phyloP scores from a whole-genome alignment of 2,113 vertebrate genomes.

The Oryctolagus cuniculus region mOryCun1.1 NC_091435.1:17528001-17528500 shows the following conservation, averaged over 20 bases:
- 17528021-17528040: slow-evolving; percentile 20
- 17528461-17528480: background rate
- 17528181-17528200: background rate
- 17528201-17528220: slow-evolving; percentile 5
- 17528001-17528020: background rate
- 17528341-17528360: slow-evolving; percentile 71
- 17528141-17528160: background rate
- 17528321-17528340: slow-evolving; percentile 69
- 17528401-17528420: slow-evolving; percentile 44
- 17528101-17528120: background rate
- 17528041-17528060: background rate
- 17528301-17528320: slow-evolving; percentile 60
- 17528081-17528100: slow-evolving; percentile 42
- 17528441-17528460: background rate
- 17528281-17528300: slow-evolving; percentile 53
- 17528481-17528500: slow-evolving; percentile 10
- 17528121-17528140: background rate
- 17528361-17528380: slow-evolving; percentile 70
- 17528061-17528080: slow-evolving; percentile 25
- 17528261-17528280: slow-evolving; percentile 66
- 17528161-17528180: background rate
- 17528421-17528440: slow-evolving; percentile 2
- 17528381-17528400: background rate
- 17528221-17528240: slow-evolving; percentile 29
- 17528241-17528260: slow-evolving; percentile 27